A percentile compares a stretch with the other conserved stretches of the same genome.
Conservation (phyloP, 2,888 invertebrate species). For the Arctia plantaginis region DNA sequence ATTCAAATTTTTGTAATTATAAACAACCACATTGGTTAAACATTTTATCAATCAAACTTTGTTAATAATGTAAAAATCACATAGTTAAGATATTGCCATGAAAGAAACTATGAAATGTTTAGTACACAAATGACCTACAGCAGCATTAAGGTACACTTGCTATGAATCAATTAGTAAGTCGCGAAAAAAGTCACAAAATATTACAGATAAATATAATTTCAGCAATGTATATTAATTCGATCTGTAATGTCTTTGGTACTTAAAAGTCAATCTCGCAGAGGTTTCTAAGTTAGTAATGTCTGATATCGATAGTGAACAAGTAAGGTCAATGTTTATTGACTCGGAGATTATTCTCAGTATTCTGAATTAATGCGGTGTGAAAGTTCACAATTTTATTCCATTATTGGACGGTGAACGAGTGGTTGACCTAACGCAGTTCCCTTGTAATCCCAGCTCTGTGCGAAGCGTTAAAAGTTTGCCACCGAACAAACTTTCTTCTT, state of each 20-base stretch:
- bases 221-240: neutral
- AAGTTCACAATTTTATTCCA: slow-evolving; percentile 75
- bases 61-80: neutral
- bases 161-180: neutral
- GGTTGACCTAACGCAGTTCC: slow-evolving; percentile 80
- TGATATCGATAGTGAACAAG: neutral
- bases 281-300: neutral
- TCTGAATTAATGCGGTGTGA: slow-evolving; percentile 63
- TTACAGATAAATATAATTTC: neutral
- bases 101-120: no score
- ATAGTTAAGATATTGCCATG: no score
- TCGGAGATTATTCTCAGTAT: slow-evolving; percentile 44
- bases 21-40: neutral
- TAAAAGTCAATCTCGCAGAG: neutral
- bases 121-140: neutral
- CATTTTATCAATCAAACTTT: neutral
- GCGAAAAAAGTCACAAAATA: neutral
- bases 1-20: neutral
- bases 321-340: slow-evolving; percentile 41
- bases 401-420: slow-evolving; percentile 63
- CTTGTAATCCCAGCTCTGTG: slow-evolving; percentile 76
- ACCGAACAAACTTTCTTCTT: slow-evolving; percentile 72
- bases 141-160: neutral
- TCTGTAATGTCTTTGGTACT: neutral
- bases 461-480: slow-evolving; percentile 73